Base-by-base conservation (phyloP, 2,888 invertebrate species). In the Chrysopilus asiliformis region DNA sequence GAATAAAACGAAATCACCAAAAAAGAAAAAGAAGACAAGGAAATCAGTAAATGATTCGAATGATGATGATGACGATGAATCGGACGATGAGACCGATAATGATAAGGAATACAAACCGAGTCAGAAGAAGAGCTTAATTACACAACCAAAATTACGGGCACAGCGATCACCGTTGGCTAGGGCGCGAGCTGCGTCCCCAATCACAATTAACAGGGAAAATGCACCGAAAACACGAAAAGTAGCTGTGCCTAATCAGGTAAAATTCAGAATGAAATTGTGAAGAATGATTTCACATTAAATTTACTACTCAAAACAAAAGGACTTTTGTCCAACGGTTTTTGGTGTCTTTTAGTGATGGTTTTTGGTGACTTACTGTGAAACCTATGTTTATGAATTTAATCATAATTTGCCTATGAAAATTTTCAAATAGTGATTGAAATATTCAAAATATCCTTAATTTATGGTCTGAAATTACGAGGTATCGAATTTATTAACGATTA, bases 91-190 rank as follows among this genome's bases (percentile, higher is more conserved):
- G 30, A 30, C 22, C 13, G 22, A 43, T 25, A 34, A 26, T 22
- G 41, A 39, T 19, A 35, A 46, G 16, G 52, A 53, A 44, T 53
- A 53, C 40, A 53, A 53, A 40, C 55, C 53, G 30, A 53, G 47
- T 39, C 52, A 49, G 38, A 53, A 53, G 40, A 49, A 45, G 20
- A 38, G 36, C 9, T 28, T 30, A 18, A 29, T 45, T 13, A 39
- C 34, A 10, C 39, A 39, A 22, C 32, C 32, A 16, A 44, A 33
- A 33, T 22, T 33, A 26, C 47, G 52, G 31, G 52, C 49, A 42
- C 55, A 53, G 46, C 46, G 53, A 39, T 54, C 53, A 33, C 53
- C 52, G 17, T 44, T 54, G 41, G 53, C 53, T 36, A 53, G 47
- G 39, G 53, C 53, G 14, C 48, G 53, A 46, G 53, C 52, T 12